Base-by-base conservation (phyloP, 2,888 invertebrate genomes). In the Thymelicus sylvestris region DNA sequence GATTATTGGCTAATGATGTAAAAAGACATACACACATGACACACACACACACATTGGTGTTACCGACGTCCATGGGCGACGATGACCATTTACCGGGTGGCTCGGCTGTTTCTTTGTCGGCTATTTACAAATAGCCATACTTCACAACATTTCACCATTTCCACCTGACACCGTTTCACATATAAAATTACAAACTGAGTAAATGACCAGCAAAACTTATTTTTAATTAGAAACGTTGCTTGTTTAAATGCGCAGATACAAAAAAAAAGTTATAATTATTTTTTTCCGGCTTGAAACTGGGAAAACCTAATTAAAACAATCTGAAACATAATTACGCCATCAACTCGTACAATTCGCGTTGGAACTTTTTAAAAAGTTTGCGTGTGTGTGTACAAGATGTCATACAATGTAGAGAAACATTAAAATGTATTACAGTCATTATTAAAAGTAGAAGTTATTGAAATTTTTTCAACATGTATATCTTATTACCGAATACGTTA, bases 301-400 rank as follows among this genome's bases (percentile, higher is more conserved):
- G 47, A 19, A 13, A 63, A 48, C 31, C 63, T 63, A 47, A 63
- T 63, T 63, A 63, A 63, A 63, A 63, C 63, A 63, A 48, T 48
- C 63, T 47, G 63, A 31, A 63, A 31, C 63, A 48, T 63, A 63
- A 48, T 63, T 63, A 63, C 31, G 48, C 12, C 24, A 24, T 55
- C 12, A 19, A 55, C 55, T 55, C 24, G 12, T 55, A 55, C 55
- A 24, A 55, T 55, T 55, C 7, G 12, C 55, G 52, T 52, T 52
- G 52, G 19, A 52, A 8, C 15, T 52, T 52, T 52, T 52, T 52
- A 52, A 19, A 52, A 52, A 6, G 52, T 52, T 15, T n/a, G n/a
- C 52, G 52, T 19, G 52, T 52, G 52, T 52, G 15, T 52, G 48
- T 52, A 13, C 31, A 52, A 52, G 8, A 19, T 13, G 5, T 7